Evolutionary conservation across 2,888 invertebrate species (phyloP).

Genomic region (Lasioglossum vierecki): DNA sequence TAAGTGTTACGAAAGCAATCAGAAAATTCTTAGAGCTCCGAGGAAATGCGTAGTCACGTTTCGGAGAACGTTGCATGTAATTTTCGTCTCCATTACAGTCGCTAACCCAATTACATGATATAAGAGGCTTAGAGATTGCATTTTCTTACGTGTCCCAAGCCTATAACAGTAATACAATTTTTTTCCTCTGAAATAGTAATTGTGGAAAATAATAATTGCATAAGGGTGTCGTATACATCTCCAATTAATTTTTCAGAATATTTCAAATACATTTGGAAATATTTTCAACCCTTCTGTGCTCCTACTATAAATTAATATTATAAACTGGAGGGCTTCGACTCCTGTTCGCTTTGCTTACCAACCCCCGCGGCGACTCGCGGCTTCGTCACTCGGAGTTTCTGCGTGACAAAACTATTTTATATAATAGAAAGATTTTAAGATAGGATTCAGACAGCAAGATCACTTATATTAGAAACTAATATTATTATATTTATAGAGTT

Average conservation of each 20-base stretch:
- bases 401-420: too few species aligned
- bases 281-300: background rate
- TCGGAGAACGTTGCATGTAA: background rate
- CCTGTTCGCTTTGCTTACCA: too few species aligned
- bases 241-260: background rate
- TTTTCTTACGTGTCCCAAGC: background rate
- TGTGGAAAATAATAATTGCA: background rate
- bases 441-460: too few species aligned
- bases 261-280: background rate
- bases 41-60: background rate
- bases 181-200: background rate
- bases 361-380: too few species aligned
- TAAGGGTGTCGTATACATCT: background rate
- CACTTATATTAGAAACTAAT: background rate
- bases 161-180: background rate
- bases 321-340: too few species aligned
- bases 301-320: background rate
- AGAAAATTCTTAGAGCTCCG: background rate
- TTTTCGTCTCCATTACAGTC: background rate
- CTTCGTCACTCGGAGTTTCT: too few species aligned
- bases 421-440: too few species aligned
- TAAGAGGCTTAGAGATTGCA: background rate
- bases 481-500: too few species aligned
- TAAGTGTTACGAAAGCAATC: background rate
- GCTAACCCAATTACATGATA: background rate